phyloP scores from a whole-genome alignment of 2,797 vertebrate genomes.

The Enteromius afrohamiltoni region DNA sequence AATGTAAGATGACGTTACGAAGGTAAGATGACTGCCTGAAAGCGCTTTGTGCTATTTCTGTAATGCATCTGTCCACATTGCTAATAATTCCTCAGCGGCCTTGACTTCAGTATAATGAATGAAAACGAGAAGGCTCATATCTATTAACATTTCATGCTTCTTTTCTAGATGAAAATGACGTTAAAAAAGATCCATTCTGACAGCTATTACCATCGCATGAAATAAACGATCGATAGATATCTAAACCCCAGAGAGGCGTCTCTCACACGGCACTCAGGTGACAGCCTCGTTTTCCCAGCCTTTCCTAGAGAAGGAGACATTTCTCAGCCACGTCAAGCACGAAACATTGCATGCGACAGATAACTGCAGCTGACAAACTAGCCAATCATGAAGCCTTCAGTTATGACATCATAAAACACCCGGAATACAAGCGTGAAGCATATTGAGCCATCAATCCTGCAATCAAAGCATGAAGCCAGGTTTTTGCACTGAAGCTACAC shows the following conservation, averaged over 20 bases:
- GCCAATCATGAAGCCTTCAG: slow-evolving; percentile 15
- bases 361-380: slow-evolving; percentile 18
- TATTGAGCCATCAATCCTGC: slow-evolving; percentile 24
- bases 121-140: background rate
- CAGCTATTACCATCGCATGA: slow-evolving; percentile 29
- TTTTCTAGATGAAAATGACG: background rate
- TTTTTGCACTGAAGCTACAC: background rate
- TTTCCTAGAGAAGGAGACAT: background rate
- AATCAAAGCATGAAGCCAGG: slow-evolving; percentile 1
- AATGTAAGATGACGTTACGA: slow-evolving; percentile 15
- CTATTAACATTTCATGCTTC: background rate
- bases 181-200: slow-evolving; percentile 29
- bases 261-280: slow-evolving; percentile 31
- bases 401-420: slow-evolving; percentile 39
- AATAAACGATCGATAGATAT: slow-evolving; percentile 44
- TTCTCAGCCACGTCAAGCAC: slow-evolving; percentile 6
- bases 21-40: slow-evolving; percentile 29
- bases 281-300: slow-evolving; percentile 26
- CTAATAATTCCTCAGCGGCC: slow-evolving; percentile 48
- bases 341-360: background rate
- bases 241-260: background rate
- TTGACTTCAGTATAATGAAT: slow-evolving; percentile 17
- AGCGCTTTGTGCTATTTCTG: slow-evolving; percentile 24
- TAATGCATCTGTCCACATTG: slow-evolving; percentile 41
- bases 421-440: slow-evolving; percentile 2